Conservation (phyloP, 2,113 vertebrate genomes). For the Tachuris rubrigastra region DNA sequence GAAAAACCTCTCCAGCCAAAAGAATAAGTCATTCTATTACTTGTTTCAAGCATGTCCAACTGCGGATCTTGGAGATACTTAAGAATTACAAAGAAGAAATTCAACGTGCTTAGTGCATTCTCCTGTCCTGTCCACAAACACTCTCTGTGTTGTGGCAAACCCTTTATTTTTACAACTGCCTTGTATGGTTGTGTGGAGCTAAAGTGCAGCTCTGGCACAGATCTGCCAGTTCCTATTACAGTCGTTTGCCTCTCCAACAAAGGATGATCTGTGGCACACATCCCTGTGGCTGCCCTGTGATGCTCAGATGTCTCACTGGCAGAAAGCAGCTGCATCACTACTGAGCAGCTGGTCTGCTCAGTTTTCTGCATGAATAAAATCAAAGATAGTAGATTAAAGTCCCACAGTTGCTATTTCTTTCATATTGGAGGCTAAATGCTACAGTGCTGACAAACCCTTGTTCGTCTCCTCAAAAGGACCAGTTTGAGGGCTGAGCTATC, state of each 20-base stretch:
- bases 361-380: slow-evolving; percentile 21
- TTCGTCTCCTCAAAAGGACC: not conserved
- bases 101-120: not conserved
- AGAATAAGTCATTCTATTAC: not conserved
- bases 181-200: not conserved
- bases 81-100: not conserved
- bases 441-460: not conserved
- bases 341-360: not conserved
- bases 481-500: not conserved
- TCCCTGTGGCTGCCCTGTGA: not conserved
- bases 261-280: not conserved
- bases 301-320: not conserved
- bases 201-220: not conserved
- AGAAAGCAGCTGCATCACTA: slow-evolving; percentile 8
- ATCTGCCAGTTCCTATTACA: slow-evolving; percentile 1
- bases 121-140: not conserved
- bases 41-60: not conserved
- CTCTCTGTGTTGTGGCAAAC: not conserved
- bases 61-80: not conserved
- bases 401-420: not conserved
- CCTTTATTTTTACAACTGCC: not conserved
- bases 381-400: not conserved
- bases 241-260: not conserved
- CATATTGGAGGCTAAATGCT: not conserved
- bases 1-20: not conserved